Evolutionary conservation across 2,888 invertebrate species (phyloP), one percentile per base, ranked within the genome.

Genomic region (Deilephila elpenor): DNA sequence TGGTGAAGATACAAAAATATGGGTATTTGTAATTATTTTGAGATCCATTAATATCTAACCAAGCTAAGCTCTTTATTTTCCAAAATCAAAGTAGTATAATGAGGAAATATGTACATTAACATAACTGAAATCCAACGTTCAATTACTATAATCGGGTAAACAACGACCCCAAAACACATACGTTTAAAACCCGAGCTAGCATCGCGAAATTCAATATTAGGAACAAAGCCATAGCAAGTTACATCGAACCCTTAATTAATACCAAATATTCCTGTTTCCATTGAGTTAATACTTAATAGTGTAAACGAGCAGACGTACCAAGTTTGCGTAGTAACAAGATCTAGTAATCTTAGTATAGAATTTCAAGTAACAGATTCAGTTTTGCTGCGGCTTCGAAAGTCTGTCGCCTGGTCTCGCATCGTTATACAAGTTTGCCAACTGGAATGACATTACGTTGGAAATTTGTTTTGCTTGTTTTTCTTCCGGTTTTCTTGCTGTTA

Each of bases 271-370:
- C 25, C 51, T 5, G 51, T 44, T 67, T 25, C 11, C 44, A 64
- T 44, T 44, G 20, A 29, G 44, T 44, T 14, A 37, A 19, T 37
- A 51, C 20, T 44, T 14, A 62, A 19, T 34, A 61, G 61, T 64
- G 37, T 51, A 67, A 67, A 67, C 25, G 25, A 67, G 25, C 25
- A 44, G 67, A 20, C 56, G n/a, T 56, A n/a, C 14, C 25, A 67
- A 67, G 67, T 67, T 67, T 67, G 64, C 64, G n/a, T 64, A 25
- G 67, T 67, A 67, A 67, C 64, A 67, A 51, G 67, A 67, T 67
- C 44, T 25, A 67, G 67, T 67, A 67, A 67, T 67, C 67, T 67
- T 51, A 44, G 67, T 51, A 67, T 67, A 67, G 67, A 67, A 44
- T 67, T 67, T 67, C 67, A 67, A 56, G 56, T 56, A 56, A 67